Conservation (phyloP, 2,888 invertebrate species). For the Alloscopus bannaensis region DNA sequence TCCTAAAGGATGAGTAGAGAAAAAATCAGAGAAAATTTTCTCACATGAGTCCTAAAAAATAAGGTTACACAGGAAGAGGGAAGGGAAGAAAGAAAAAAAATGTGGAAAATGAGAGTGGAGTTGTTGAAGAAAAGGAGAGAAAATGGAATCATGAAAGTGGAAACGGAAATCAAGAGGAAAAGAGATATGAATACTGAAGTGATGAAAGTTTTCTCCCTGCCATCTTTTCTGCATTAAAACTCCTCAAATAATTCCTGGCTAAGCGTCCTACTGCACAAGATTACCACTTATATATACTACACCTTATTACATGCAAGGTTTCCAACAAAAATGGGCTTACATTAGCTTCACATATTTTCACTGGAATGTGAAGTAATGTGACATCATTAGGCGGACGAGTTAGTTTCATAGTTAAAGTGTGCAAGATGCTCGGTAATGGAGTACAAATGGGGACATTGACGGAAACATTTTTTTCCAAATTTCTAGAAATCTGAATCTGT, state of each 20-base stretch:
- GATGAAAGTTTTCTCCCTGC: constrained; percentile 14
- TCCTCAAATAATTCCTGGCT: background rate
- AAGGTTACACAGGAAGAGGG: constrained; percentile 3
- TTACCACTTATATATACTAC: background rate
- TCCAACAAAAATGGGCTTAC: background rate
- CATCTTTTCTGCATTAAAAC: constrained; percentile 3
- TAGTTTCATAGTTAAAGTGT: no score
- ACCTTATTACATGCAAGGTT: background rate
- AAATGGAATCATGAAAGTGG: constrained; percentile 59
- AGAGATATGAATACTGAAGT: constrained; percentile 46
- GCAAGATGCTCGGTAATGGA: no score
- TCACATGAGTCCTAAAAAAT: constrained; percentile 34
- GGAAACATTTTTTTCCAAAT: no score
- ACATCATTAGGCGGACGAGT: no score
- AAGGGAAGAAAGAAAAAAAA: constrained; percentile 1
- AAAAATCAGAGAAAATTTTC: constrained; percentile 25
- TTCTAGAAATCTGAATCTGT: no score
- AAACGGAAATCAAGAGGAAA: constrained; percentile 58
- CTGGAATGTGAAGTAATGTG: no score
- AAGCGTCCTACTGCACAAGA: background rate
- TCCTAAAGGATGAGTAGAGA: constrained; percentile 23
- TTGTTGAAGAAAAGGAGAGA: constrained; percentile 11
- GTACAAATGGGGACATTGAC: no score
- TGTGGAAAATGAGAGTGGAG: constrained; percentile 22
- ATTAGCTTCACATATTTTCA: background rate